Evolutionary conservation across 2,113 vertebrate genomes (phyloP).

Genomic region (Thalassarche chlororhynchos): DNA sequence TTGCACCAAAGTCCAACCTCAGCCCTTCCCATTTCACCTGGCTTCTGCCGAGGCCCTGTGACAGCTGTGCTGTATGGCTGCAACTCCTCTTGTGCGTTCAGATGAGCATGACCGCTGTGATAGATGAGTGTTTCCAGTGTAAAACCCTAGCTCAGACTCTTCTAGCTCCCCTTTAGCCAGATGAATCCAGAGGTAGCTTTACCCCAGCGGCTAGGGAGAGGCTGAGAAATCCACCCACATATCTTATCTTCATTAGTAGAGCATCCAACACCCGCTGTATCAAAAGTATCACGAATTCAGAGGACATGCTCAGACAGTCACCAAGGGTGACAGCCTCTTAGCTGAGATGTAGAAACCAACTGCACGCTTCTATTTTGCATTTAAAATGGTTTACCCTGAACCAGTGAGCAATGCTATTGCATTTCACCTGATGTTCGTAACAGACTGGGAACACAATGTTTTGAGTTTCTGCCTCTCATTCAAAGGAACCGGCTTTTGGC

Average conservation of each 20-base stretch:
- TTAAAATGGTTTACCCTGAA: not conserved
- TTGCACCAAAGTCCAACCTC: not conserved
- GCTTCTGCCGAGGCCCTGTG: not conserved
- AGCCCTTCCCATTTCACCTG: not conserved
- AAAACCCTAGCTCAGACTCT: not conserved
- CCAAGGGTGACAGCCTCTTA: not conserved
- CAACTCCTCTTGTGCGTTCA: not conserved
- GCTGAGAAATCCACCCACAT: constrained; percentile 32
- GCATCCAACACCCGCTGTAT: rapidly evolving
- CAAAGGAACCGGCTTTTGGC: not conserved
- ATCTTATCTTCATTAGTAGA: not conserved
- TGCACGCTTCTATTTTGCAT: not conserved
- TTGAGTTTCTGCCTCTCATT: not conserved
- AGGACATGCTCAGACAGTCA: constrained; percentile 35
- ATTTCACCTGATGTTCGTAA: not conserved
- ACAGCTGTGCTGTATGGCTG: rapidly evolving
- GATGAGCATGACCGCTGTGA: not conserved
- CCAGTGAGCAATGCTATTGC: not conserved
- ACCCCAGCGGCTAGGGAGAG: not conserved
- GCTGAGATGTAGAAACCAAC: not conserved
- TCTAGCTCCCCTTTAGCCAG: not conserved
- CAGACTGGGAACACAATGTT: not conserved
- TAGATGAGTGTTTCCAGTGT: not conserved
- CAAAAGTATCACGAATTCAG: not conserved
- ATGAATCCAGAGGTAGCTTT: not conserved